Conservation (phyloP, 2,113 vertebrate genomes). For the Chaenogobius annularis region DNA sequence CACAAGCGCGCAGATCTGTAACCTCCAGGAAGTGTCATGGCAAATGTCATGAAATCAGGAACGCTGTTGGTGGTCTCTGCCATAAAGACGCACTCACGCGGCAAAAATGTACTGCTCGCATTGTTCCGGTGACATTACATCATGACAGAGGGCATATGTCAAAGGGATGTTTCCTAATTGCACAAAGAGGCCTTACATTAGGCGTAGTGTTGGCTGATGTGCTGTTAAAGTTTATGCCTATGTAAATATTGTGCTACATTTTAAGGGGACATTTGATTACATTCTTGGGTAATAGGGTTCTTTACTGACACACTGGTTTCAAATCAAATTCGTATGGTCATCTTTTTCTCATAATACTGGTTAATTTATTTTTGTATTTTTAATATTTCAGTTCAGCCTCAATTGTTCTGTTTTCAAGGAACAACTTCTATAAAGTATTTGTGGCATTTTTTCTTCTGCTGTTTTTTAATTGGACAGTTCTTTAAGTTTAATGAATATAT, state of each 20-base stretch:
- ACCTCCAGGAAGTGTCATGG: slow-evolving; percentile 21
- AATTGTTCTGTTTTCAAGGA: too few species aligned
- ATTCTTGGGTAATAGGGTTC: not conserved
- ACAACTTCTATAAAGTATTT: too few species aligned
- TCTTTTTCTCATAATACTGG: too few species aligned
- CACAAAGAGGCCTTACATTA: slow-evolving; percentile 28
- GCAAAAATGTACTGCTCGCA: slow-evolving; percentile 28
- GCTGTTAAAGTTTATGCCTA: slow-evolving; percentile 1
- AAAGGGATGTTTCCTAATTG: slow-evolving; percentile 24
- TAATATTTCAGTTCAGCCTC: too few species aligned
- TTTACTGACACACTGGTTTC: not conserved
- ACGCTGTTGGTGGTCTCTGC: slow-evolving; percentile 47
- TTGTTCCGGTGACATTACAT: slow-evolving; percentile 47
- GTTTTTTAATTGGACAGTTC: too few species aligned
- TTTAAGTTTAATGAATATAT: too few species aligned
- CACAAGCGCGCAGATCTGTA: slow-evolving; percentile 5
- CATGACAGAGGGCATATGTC: slow-evolving; percentile 33
- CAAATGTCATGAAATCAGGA: slow-evolving; percentile 33
- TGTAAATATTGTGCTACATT: not conserved
- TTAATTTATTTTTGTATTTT: too few species aligned
- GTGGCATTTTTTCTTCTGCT: too few species aligned
- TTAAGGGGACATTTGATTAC: not conserved
- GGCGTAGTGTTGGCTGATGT: slow-evolving; percentile 1
- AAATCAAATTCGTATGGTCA: too few species aligned
- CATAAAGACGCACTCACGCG: slow-evolving; percentile 33